Evolutionary conservation across 2,888 invertebrate genomes (phyloP).

Genomic region (Acronicta aceris): DNA sequence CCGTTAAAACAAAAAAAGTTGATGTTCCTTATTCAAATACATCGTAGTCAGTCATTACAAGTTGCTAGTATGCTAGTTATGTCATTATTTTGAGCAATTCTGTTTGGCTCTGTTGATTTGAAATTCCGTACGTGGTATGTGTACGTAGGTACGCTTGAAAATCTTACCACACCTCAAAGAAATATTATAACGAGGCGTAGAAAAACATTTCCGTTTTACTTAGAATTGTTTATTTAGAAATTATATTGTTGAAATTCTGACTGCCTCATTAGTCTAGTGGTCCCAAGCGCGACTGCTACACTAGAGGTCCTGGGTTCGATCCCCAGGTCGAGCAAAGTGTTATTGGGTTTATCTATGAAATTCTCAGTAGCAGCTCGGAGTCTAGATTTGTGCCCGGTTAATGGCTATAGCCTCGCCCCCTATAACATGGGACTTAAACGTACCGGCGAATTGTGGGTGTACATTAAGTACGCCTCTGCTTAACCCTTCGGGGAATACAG

Average conservation of each 20-base stretch:
- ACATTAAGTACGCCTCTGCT: too few relatives aligned
- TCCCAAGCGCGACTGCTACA: too few relatives aligned
- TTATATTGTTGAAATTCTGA: slow-evolving; percentile 27
- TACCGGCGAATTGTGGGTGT: too few relatives aligned
- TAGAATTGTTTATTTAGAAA: slow-evolving; percentile 23
- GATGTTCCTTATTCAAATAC: slow-evolving; percentile 60
- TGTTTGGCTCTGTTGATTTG: slow-evolving; percentile 25
- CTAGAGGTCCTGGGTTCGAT: too few relatives aligned
- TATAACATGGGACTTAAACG: too few relatives aligned
- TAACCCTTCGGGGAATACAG: too few relatives aligned
- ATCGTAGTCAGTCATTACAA: slow-evolving; percentile 59
- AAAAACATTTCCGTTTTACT: slow-evolving; percentile 32
- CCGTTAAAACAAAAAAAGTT: slow-evolving; percentile 50
- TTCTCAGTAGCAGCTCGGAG: too few relatives aligned
- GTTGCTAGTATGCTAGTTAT: slow-evolving; percentile 62
- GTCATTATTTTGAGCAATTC: slow-evolving; percentile 61
- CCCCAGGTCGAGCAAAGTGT: too few relatives aligned
- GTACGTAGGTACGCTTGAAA: slow-evolving; percentile 12
- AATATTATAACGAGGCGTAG: slow-evolving; percentile 17
- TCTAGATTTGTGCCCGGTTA: too few relatives aligned
- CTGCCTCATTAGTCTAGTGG: too few relatives aligned
- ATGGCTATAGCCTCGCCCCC: too few relatives aligned
- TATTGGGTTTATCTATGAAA: too few relatives aligned
- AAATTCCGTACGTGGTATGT: slow-evolving; percentile 27
- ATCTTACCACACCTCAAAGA: slow-evolving; percentile 9